A percentile compares a stretch with the other conserved stretches of the same genome.
phyloP scores from a whole-genome alignment of 1,140 invertebrate genomes.

The Ectropis grisescens region DNA sequence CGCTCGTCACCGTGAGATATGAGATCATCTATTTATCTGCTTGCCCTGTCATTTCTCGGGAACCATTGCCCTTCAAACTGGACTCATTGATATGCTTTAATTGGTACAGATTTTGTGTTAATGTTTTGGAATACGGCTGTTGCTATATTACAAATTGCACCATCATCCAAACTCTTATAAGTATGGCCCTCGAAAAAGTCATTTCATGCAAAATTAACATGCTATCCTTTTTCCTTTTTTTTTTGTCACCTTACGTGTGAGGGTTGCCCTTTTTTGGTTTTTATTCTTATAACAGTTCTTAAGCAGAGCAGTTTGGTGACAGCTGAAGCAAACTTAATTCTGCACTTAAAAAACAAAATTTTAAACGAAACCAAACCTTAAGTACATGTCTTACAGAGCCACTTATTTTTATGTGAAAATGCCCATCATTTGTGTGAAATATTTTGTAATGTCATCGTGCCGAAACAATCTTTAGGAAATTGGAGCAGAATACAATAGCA shows the following conservation, averaged over 20 bases:
- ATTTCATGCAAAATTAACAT: conserved; percentile 50
- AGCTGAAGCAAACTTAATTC: conserved; percentile 1
- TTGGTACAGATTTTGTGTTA: too few species aligned
- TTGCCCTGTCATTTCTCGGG: too few species aligned
- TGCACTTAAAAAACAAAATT: background rate
- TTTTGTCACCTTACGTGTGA: conserved; percentile 20
- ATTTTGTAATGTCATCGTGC: conserved; percentile 35
- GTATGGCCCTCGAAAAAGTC: conserved; percentile 24
- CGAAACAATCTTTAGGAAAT: conserved; percentile 18
- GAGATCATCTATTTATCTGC: too few species aligned
- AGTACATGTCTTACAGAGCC: too few species aligned
- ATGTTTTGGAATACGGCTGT: too few species aligned
- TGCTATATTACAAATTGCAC: too few species aligned
- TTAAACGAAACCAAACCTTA: conserved; percentile 1
- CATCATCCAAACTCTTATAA: too few species aligned
- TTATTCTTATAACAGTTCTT: conserved; percentile 22
- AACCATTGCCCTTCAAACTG: too few species aligned
- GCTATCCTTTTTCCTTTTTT: conserved; percentile 17
- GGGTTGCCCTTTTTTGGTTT: conserved; percentile 16
- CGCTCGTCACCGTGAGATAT: too few species aligned
- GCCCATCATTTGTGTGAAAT: conserved; percentile 19
- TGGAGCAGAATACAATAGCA: conserved; percentile 12
- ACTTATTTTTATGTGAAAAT: too few species aligned
- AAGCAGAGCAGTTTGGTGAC: conserved; percentile 5
- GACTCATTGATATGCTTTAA: too few species aligned